Evolutionary conservation across 2,888 invertebrate species (phyloP), one percentile per base, ranked within the genome.

Genomic region (Baronia brevicornis): DNA sequence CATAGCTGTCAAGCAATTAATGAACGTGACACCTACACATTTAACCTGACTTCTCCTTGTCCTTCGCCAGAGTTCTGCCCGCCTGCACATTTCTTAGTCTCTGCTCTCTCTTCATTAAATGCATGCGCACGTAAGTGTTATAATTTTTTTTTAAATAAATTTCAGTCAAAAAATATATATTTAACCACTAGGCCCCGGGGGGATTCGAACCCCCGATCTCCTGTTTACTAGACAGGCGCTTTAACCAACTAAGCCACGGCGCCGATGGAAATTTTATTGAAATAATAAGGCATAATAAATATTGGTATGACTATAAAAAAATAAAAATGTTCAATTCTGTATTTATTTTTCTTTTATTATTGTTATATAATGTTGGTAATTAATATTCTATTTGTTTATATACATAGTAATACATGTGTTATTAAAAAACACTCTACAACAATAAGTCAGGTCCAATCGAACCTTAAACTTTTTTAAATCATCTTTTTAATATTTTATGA

Each of bases 211-310:
- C 73, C 84, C 72, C 74, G 82, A 82, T 82, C 82, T 82, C 82
- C 82, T 82, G 82, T 82, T 82, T 82, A 82, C 82, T 82, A 82
- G 82, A 80, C 82, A 82, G 82, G 82, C 82, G 82, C 82, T 82
- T 82, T 82, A 82, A 80, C 82, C 82, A 80, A 84, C 79, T 80
- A 82, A 82, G 84, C 84, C 82, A 84, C 84, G 84, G 82, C 84
- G 84, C 84, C 84, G 60, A 30, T 73, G 47, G 0, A 0, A 0
- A 0, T 0, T 0, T 0, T 0, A 2, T 0, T 31, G 61, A 79
- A 78, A 77, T 53, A 63, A 51, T 28, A 4, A 2, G 7, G 41
- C 13, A 17, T 1, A 1, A 4, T 1, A 30, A 7, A n/a, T n/a
- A n/a, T n/a, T n/a, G n/a, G n/a, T n/a, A n/a, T n/a, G n/a, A n/a